Evolutionary conservation across 2,888 invertebrate genomes (phyloP).

Genomic region (Graphium colonna): DNA sequence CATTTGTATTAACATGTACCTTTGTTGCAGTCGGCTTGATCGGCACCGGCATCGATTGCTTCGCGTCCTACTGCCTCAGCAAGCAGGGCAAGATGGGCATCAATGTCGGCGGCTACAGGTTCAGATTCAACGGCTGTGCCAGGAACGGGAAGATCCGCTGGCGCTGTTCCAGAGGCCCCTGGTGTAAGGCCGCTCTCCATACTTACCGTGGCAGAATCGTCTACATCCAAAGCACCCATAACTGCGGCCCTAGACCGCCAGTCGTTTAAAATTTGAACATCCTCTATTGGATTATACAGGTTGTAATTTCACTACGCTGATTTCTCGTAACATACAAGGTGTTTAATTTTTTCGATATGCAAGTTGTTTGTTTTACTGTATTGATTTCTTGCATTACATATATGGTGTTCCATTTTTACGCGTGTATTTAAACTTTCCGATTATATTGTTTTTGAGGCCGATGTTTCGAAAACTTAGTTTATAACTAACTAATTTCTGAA

Average conservation of each 20-base stretch:
- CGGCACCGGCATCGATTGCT: constrained; percentile 62
- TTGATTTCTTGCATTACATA: no score
- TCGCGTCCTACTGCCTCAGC: constrained; percentile 73
- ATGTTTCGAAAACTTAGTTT: no score
- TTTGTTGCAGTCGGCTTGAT: constrained; percentile 58
- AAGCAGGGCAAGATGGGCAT: constrained; percentile 77
- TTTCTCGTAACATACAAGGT: no score
- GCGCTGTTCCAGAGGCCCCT: constrained; percentile 70
- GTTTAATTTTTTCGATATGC: no score
- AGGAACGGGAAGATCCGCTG: constrained; percentile 72
- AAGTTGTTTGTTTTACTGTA: no score
- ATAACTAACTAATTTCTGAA: no score
- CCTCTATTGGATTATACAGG: no score
- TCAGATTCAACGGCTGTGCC: constrained; percentile 71
- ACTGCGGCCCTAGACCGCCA: constrained; percentile 69
- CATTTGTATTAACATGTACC: constrained; percentile 12
- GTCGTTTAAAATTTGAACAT: constrained; percentile 23
- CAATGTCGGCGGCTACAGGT: constrained; percentile 69
- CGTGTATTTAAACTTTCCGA: no score
- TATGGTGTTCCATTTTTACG: no score
- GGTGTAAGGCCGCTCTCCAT: constrained; percentile 73
- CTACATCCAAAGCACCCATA: constrained; percentile 69
- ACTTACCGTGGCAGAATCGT: constrained; percentile 69
- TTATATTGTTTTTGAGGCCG: no score
- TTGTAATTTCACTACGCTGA: no score